Evolutionary conservation across 2,888 invertebrate species (phyloP), one percentile per base, ranked within the genome.

Genomic region (Drosophila kanekoi): DNA sequence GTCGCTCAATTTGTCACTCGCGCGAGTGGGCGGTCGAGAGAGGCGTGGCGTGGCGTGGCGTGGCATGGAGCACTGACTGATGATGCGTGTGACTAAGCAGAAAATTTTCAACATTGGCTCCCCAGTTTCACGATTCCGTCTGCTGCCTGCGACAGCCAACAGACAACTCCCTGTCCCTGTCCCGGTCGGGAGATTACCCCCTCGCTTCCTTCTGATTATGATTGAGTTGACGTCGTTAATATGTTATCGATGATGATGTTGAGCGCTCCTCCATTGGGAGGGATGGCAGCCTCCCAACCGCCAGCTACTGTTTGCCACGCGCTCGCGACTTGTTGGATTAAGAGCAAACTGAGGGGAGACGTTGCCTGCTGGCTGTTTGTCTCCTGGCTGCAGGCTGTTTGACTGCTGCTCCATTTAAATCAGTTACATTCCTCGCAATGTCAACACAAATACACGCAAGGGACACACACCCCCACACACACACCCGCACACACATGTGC

Each of bases 171-270:
- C 44, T 35, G 33, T 28, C 59, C n/a, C 10, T 16, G 10, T 2
- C n/a, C 52, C 20, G n/a, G 11, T 10, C 6, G 49, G 11, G 10
- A 49, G 35, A 49, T 18, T n/a, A 23, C 20, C 16, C 45, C 18
- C 9, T 5, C 2, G 6, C 32, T 20, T 11, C 16, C n/a, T 40
- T 10, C 47, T 77, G 77, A 79, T 88, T 86, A 89, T 90, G 88
- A 89, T 89, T 87, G 81, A 84, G 86, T 71, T 87, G 90, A 89
- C 78, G 88, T 89, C 81, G 81, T 86, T 87, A 89, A 89, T 89
- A 81, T 79, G 86, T 77, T 77, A 79, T 81, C 82, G 80, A 81
- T 66, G 73, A 64, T 52, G 67, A 63, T 4, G 63, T 20, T 14
- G 37, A 6, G 57, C 28, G 49, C 45, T 56, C 41, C 54, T 23